These are phyloP conservation scores for Tragelaphus scriptus DNA, from an alignment of 2,113 vertebrate genomes.

Conservation along the genomic window DNA sequence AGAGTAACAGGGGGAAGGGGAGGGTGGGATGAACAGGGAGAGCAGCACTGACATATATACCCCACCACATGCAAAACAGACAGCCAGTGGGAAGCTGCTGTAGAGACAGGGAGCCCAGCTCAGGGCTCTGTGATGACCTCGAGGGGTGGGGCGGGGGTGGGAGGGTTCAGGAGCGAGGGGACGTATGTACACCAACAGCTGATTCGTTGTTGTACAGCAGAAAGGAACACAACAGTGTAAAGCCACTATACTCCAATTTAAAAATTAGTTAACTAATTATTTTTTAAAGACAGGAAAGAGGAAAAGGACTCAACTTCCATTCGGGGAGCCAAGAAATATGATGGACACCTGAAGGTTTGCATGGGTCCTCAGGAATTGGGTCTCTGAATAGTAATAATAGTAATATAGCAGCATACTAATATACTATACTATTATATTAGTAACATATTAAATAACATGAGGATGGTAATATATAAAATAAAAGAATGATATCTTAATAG, in stretches of 20 bases:
- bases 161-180: not conserved
- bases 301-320: not conserved
- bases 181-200: not conserved
- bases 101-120: too few relatives aligned
- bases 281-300: not conserved
- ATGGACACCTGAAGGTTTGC: not conserved
- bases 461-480: not conserved
- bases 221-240: not conserved
- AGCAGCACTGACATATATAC: not conserved
- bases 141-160: not conserved
- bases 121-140: not conserved
- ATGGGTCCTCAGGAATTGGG: not conserved
- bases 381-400: not conserved
- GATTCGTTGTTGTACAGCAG: not conserved
- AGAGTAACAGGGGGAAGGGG: not conserved
- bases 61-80: accelerated
- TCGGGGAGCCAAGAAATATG: not conserved
- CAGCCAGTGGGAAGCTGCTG: not conserved
- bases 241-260: not conserved
- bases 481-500: not conserved
- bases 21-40: not conserved
- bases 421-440: not conserved
- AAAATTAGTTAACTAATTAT: not conserved
- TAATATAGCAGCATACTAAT: not conserved
- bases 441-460: not conserved